A percentile compares a stretch with the other conserved stretches of the same genome.
phyloP scores from a whole-genome alignment of 2,797 vertebrate species.

The Bradypodion pumilum region DNA sequence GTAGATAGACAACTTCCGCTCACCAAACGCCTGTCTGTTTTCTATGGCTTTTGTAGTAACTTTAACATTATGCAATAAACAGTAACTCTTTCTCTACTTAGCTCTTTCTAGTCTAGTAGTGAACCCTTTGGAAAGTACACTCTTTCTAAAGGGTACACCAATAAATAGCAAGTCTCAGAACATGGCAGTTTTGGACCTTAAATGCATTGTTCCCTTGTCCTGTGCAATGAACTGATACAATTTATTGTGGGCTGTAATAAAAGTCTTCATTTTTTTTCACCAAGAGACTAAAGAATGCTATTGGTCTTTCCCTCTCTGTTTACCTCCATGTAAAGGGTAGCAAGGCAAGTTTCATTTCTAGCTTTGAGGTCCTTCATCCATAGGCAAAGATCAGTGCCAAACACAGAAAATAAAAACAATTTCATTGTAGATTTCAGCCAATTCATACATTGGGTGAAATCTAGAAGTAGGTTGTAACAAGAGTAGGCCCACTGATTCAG shows the following conservation, averaged over 20 bases:
- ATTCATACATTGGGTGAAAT: background rate
- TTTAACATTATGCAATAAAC: background rate
- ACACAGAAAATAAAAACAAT: background rate
- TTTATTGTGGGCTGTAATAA: background rate
- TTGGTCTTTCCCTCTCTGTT: background rate
- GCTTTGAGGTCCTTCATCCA: background rate
- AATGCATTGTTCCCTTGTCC: background rate
- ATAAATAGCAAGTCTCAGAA: background rate
- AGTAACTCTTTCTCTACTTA: background rate
- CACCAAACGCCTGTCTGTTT: constrained; percentile 14
- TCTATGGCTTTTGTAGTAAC: rapidly evolving
- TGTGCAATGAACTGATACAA: background rate
- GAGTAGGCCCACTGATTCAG: too few relatives aligned
- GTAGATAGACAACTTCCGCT: background rate
- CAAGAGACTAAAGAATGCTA: background rate
- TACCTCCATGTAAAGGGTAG: background rate
- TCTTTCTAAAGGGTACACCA: background rate
- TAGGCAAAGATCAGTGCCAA: background rate
- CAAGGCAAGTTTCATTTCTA: background rate
- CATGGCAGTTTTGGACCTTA: background rate
- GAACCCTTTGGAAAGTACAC: background rate
- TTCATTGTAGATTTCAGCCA: background rate
- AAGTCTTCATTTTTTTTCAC: background rate
- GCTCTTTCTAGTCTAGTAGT: too few relatives aligned
- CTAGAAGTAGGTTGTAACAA: too few relatives aligned